Percentiles rank a stretch among this genome's conserved stretches.
Conservation (phyloP, 2,113 vertebrate species). For the Ammodytes marinus region DNA sequence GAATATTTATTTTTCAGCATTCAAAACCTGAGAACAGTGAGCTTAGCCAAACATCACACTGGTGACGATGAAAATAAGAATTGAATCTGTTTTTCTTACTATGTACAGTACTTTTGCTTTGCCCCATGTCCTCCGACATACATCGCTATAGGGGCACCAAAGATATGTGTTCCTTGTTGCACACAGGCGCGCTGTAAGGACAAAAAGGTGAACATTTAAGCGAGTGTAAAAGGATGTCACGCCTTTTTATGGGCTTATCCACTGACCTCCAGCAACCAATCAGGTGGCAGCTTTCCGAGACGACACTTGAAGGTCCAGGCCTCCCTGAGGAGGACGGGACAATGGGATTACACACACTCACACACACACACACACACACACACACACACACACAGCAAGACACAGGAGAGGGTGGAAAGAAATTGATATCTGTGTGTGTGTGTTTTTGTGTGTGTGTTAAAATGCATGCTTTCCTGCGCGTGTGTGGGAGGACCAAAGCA, state of each 20-base stretch:
- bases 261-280: constrained; percentile 72
- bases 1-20: background rate
- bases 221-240: constrained; percentile 61
- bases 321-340: constrained; percentile 56
- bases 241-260: constrained; percentile 68
- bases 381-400: constrained; percentile 14
- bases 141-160: background rate
- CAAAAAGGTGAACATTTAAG: constrained; percentile 62
- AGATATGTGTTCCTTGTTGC: background rate
- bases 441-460: constrained; percentile 46
- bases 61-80: background rate
- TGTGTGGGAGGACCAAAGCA: constrained; percentile 65
- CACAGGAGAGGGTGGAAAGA: constrained; percentile 26
- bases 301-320: constrained; percentile 53
- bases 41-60: too few relatives aligned
- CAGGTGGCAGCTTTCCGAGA: constrained; percentile 38
- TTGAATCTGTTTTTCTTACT: background rate
- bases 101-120: background rate
- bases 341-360: constrained; percentile 66
- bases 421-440: constrained; percentile 41
- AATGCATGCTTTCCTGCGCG: constrained; percentile 46
- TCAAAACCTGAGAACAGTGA: too few relatives aligned
- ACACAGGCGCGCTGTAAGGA: constrained; percentile 35
- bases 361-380: constrained; percentile 15
- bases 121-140: background rate